Evolutionary conservation across 37 sponge, comb jelly and placozoan species (phyloP).

Genomic region (Spongia lamella): DNA sequence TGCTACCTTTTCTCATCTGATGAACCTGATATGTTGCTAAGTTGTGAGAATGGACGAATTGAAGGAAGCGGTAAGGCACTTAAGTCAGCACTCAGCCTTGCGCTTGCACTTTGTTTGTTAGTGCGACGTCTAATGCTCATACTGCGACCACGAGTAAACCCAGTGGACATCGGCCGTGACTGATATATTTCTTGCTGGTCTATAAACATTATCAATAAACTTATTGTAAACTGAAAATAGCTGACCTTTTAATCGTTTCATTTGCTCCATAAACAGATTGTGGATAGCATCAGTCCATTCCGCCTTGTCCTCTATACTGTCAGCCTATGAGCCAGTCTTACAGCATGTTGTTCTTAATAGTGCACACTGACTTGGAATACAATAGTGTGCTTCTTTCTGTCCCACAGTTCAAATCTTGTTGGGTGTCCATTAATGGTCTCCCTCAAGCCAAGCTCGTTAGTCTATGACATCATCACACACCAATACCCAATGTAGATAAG

Average conservation of each 20-base stretch:
- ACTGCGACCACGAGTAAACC: too few relatives aligned
- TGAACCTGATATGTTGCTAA: too few relatives aligned
- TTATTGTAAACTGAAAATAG: background rate
- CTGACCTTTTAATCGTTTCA: slow-evolving; percentile 73
- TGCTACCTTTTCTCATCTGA: too few relatives aligned
- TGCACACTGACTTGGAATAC: slow-evolving; percentile 37
- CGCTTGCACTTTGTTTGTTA: too few relatives aligned
- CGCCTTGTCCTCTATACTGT: slow-evolving; percentile 48
- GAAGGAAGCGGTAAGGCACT: too few relatives aligned
- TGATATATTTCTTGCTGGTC: too few relatives aligned
- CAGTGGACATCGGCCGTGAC: too few relatives aligned
- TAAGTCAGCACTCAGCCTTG: too few relatives aligned
- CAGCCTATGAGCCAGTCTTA: slow-evolving; percentile 17
- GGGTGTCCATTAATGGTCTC: slow-evolving; percentile 65
- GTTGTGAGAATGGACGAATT: too few relatives aligned
- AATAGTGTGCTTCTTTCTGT: slow-evolving; percentile 40
- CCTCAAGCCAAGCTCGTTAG: slow-evolving; percentile 56
- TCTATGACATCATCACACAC: too few relatives aligned
- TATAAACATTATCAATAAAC: too few relatives aligned
- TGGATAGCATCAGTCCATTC: slow-evolving; percentile 73
- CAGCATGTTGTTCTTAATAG: background rate
- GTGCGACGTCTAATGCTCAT: too few relatives aligned
- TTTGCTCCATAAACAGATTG: slow-evolving; percentile 70
- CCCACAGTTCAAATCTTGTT: slow-evolving; percentile 57
- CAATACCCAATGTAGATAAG: background rate